Base-by-base conservation (phyloP, 2,888 invertebrate species). In the Pardosa pseudoannulata region DNA sequence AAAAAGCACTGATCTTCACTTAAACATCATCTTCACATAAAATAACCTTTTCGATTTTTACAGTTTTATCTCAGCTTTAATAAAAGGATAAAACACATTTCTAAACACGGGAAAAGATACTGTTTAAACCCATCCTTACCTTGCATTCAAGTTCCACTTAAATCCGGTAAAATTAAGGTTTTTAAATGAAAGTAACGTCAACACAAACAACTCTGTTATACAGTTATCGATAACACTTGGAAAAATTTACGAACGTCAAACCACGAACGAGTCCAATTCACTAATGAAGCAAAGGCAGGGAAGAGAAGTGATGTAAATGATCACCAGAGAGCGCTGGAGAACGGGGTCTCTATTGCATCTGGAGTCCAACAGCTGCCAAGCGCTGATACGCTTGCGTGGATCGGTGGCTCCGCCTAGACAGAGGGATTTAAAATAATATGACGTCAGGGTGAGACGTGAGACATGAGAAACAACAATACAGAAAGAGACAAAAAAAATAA, bases 351-450 rank as follows among this genome's bases (percentile, higher is more conserved):
- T 19, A 56, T 56, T 56, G 56, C 56, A 23, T 56, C 56, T 56
- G 56, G 56, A 56, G 56, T 23, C 19, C 23, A 23, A 56, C 56
- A 56, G 56, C 56, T 56, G 56, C 56, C 56, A 23, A 56, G 56
- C 56, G 56, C 56, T 6, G 56, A 23, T 56, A 56, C 56, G 56
- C 56, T 56, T 56, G 56, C 56, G 56, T 56, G 56, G 1, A 2
- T 23, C 23, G 9, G 56, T 56, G 56, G 56, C 56, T 56, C 56
- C 56, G 56, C 56, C 56, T 56, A 56, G 56, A 13, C 16, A 16
- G 13, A n/a, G 13, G 16, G 41, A 46, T 3, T 56, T 23, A 6
- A 56, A 16, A 16, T 56, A 23, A 19, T 2, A 56, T 56, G 56
- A 56, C 56, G 56, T 56, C 19, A 56, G 36, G 36, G 9, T 36